These are phyloP conservation scores for Fulmarus glacialis DNA, from an alignment of 2,113 vertebrate genomes.

Conservation along the genomic window DNA sequence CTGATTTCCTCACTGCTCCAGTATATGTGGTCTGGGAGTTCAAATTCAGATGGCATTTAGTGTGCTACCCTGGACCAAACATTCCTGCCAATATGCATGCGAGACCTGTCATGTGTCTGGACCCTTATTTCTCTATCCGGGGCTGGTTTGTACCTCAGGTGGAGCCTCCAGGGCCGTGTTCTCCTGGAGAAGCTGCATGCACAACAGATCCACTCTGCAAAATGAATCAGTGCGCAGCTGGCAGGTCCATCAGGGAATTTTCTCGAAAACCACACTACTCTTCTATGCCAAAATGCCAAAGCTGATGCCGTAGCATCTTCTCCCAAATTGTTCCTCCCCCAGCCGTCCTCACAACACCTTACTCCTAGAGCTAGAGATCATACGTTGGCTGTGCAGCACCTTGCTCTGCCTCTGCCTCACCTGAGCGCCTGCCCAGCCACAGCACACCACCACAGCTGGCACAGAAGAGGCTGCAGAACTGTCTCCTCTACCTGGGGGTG, in stretches of 20 bases:
- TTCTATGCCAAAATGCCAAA: neutral
- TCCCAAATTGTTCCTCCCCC: neutral
- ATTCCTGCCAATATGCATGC: neutral
- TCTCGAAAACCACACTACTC: neutral
- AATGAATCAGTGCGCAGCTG: neutral
- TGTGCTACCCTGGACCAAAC: neutral
- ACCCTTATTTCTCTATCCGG: neutral
- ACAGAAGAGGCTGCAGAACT: neutral
- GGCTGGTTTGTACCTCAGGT: neutral
- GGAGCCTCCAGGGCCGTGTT: neutral
- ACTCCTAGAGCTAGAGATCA: neutral
- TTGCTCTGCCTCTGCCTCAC: neutral
- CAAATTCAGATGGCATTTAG: neutral
- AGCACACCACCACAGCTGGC: neutral
- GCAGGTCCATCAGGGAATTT: neutral
- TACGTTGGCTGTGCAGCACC: neutral
- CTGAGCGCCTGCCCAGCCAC: accelerated
- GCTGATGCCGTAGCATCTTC: neutral
- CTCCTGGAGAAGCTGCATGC: neutral
- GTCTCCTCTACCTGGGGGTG: neutral
- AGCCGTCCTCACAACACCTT: neutral
- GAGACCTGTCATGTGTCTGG: neutral
- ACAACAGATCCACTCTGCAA: neutral
- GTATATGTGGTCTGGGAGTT: neutral
- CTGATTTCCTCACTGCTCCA: neutral